These are phyloP conservation scores for Ptyas mucosa DNA, from an alignment of 2,113 vertebrate genomes.

Conservation along the genomic window DNA sequence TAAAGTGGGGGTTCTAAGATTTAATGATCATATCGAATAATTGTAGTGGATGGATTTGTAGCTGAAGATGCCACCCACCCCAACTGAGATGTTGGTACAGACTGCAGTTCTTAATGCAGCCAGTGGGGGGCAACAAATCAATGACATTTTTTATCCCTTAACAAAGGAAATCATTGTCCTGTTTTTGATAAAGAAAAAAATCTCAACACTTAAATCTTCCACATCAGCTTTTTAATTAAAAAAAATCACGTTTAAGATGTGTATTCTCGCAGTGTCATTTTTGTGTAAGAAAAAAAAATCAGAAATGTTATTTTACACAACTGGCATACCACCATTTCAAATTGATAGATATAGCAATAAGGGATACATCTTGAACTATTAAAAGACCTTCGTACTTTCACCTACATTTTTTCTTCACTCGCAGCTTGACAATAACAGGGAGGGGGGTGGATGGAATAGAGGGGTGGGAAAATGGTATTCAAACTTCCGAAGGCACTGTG, in stretches of 20 bases:
- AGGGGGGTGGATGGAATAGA: no score
- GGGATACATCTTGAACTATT: neutral
- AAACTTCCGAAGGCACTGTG: no score
- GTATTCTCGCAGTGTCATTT: neutral
- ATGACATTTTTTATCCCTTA: neutral
- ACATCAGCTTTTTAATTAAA: neutral
- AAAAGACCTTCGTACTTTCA: neutral
- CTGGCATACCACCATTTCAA: neutral
- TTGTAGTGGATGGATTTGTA: neutral
- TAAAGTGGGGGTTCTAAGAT: neutral
- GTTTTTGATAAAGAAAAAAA: neutral
- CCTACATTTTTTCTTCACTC: no score
- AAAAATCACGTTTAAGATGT: neutral
- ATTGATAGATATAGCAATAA: neutral
- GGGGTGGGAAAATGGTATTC: no score
- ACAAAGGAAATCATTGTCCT: neutral
- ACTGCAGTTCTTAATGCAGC: neutral
- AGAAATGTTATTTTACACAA: neutral
- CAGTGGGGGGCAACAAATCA: neutral
- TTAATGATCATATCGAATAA: neutral
- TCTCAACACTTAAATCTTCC: neutral
- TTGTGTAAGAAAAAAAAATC: neutral
- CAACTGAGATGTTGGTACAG: neutral
- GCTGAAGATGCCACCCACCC: neutral
- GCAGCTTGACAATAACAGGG: no score